Evolutionary conservation across 1,140 invertebrate species (phyloP).

Genomic region (Diorhabda carinulata): DNA sequence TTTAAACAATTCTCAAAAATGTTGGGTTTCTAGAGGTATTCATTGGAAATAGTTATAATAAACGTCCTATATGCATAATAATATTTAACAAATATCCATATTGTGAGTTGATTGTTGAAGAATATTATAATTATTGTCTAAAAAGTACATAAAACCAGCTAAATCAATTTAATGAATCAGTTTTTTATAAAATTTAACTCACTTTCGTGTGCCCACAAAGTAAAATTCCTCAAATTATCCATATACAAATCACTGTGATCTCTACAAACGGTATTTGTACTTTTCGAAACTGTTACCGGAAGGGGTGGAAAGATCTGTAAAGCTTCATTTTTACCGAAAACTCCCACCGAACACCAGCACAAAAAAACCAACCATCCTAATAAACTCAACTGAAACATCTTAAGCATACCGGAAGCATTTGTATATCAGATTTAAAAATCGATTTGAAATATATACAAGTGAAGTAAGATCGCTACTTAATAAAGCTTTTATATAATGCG

Average conservation of each 20-base stretch:
- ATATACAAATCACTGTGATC: constrained; percentile 35
- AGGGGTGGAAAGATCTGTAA: constrained; percentile 31
- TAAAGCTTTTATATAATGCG: constrained; percentile 37
- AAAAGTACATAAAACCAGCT: too few relatives aligned
- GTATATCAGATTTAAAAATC: neutral
- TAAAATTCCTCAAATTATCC: constrained; percentile 37
- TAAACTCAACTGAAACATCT: neutral
- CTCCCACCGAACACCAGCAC: neutral
- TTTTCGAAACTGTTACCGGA: constrained; percentile 32
- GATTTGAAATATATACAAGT: neutral
- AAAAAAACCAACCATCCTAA: neutral
- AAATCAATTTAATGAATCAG: neutral
- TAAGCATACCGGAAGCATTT: neutral
- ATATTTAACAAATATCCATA: too few relatives aligned
- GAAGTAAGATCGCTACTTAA: constrained; percentile 21
- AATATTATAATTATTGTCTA: too few relatives aligned
- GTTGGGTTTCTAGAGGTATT: too few relatives aligned
- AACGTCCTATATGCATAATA: too few relatives aligned
- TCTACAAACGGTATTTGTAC: constrained; percentile 29
- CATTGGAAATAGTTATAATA: too few relatives aligned
- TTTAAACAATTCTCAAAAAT: too few relatives aligned
- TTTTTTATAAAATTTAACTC: constrained; percentile 18
- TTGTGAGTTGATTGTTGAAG: too few relatives aligned
- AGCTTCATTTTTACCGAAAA: constrained; percentile 10
- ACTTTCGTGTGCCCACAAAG: constrained; percentile 41